A percentile compares a stretch with the other conserved stretches of the same genome.
These are phyloP conservation scores for Nerophis ophidion DNA, from an alignment of 2,113 vertebrate genomes.

Conservation along the genomic window DNA sequence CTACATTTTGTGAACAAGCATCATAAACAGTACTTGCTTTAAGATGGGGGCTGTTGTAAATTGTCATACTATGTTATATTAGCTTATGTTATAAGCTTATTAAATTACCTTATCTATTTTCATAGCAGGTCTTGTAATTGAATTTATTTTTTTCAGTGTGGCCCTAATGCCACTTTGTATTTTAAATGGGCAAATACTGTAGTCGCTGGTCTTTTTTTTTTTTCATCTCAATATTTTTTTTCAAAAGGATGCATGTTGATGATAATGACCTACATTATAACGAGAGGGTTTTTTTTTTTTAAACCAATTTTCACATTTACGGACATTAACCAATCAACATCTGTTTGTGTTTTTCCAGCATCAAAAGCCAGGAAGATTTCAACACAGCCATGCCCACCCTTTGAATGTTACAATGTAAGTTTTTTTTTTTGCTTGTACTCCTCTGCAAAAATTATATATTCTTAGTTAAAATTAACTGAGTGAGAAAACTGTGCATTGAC, in stretches of 20 bases:
- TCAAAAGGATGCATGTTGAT: neutral
- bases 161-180: neutral
- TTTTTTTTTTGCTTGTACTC: neutral
- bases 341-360: conserved; percentile 23
- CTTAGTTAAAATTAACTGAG: neutral
- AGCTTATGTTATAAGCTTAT: too few species aligned
- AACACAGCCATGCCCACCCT: conserved; percentile 34
- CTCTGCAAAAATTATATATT: neutral
- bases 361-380: conserved; percentile 29
- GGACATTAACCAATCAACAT: neutral
- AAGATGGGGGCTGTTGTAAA: too few species aligned
- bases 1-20: too few species aligned
- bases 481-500: neutral
- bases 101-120: too few species aligned
- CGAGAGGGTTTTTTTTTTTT: neutral
- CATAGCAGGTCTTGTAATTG: neutral
- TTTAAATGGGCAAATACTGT: neutral
- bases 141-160: neutral
- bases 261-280: neutral
- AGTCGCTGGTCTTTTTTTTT: too few species aligned
- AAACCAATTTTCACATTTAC: neutral
- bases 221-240: neutral
- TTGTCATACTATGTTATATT: too few species aligned
- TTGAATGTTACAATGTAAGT: conserved; percentile 56
- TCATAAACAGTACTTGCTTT: too few species aligned